Evolutionary conservation across 2,888 invertebrate genomes (phyloP), one percentile per base, ranked within the genome.

Genomic region (Hemithea aestivaria): DNA sequence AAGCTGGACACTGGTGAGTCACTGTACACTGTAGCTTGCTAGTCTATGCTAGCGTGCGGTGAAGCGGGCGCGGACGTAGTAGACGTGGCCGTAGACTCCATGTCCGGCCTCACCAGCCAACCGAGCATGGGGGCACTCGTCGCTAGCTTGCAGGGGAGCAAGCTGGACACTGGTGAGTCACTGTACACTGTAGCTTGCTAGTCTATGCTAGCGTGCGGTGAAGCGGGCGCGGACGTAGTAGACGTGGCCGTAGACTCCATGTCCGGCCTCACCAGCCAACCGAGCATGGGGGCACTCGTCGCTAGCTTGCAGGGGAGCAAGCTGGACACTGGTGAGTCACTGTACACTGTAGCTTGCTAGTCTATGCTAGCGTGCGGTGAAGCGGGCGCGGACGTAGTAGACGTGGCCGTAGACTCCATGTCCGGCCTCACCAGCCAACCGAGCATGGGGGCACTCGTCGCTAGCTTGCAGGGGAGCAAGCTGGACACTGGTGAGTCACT

Each of bases 51-150:
- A 61, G 95, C 96, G 32, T 95, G 96, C 69, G 96, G 96, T 1
- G 89, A 94, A 66, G 95, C 98, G 23, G 97, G 98, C 12, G 98
- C 98, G 0, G 98, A 99, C 84, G 93, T 97, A 3, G 97, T 99
- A 0, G 99, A 99, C 75, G 97, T 96, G 6, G 99, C 99, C 7
- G 98, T 98, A 0, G 99, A 99, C 78, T 95, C 97, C 53, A 98
- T 99, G 99, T 97, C 97, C 6, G 99, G 99, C 10, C 93, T 99
- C 91, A 99, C 99, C 1, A 96, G 96, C 40, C 99, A 99, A 80
- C 99, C 99, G 9, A 96, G 96, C 54, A 98, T 99, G 98, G 99
- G 99, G n/a, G 99, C 99, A 0, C 61, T 99, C 1, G 98, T 99
- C 0, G 98, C 99, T 1, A 93, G 95, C 11, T 88, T 98, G 37